Evolutionary conservation across 2,888 invertebrate species (phyloP).

Genomic region (Odontomyia ornata): DNA sequence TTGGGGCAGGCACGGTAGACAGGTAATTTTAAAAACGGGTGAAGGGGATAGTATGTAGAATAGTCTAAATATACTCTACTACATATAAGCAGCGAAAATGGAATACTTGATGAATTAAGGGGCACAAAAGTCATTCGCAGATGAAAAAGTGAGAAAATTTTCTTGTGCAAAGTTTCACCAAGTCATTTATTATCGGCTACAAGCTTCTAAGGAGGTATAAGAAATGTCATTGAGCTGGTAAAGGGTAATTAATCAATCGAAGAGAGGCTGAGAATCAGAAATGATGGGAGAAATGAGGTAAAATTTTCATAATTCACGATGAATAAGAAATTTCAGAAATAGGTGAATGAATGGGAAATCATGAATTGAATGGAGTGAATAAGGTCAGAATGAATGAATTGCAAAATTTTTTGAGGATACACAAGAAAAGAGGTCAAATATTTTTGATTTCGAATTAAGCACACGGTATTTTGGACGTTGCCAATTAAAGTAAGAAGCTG

Average conservation of each 20-base stretch:
- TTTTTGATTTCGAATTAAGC: too few relatives aligned
- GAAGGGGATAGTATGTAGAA: not conserved
- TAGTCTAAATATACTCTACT: not conserved
- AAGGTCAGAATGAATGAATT: too few relatives aligned
- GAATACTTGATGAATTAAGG: conserved; percentile 8
- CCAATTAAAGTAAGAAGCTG: too few relatives aligned
- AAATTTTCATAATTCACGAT: too few relatives aligned
- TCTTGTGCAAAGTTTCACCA: conserved; percentile 37
- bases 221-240: not conserved
- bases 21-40: conserved; percentile 13
- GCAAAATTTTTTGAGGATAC: too few relatives aligned
- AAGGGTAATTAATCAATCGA: conserved; percentile 11
- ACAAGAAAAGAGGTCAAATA: too few relatives aligned
- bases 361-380: too few relatives aligned
- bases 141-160: conserved; percentile 12
- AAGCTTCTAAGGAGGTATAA: conserved; percentile 21
- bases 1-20: conserved; percentile 11
- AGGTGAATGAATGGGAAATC: too few relatives aligned
- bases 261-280: too few relatives aligned
- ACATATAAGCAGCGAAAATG: not conserved
- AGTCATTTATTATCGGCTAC: conserved; percentile 43
- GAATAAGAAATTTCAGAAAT: too few relatives aligned
- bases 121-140: not conserved
- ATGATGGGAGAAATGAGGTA: too few relatives aligned
- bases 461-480: too few relatives aligned